A percentile compares a stretch with the other conserved stretches of the same genome.
Evolutionary conservation across 1,140 invertebrate genomes (phyloP).

Genomic region (Caligus rogercresseyi): DNA sequence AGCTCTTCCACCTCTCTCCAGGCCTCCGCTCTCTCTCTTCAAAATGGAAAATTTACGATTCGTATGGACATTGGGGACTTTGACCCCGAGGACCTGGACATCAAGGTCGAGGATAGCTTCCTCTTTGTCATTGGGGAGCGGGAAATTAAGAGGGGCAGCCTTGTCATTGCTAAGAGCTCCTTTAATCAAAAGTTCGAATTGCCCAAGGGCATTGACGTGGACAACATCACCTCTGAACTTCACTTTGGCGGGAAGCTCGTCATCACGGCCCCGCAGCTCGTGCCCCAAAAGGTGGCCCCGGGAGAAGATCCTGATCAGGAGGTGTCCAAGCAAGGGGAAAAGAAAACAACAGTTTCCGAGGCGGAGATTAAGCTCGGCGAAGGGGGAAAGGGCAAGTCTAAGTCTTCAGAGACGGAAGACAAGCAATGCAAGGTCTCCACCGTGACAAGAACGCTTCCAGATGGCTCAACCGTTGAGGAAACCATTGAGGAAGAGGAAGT

Average conservation of each 20-base stretch:
- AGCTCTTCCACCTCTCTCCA: neutral
- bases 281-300: neutral
- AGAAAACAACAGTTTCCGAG: neutral
- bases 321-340: slow-evolving; percentile 5
- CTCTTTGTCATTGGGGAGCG: slow-evolving; percentile 13
- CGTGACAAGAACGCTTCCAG: neutral
- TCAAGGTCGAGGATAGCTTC: slow-evolving; percentile 11
- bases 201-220: slow-evolving; percentile 14
- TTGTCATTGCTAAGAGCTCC: neutral
- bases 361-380: slow-evolving; percentile 5
- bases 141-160: slow-evolving; percentile 15
- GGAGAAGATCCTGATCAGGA: slow-evolving; percentile 2
- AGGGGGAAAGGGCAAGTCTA: slow-evolving; percentile 10
- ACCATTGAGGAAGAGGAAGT: slow-evolving; percentile 15
- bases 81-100: slow-evolving; percentile 19
- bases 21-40: neutral
- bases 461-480: slow-evolving; percentile 16
- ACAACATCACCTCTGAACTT: slow-evolving; percentile 4
- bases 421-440: slow-evolving; percentile 3
- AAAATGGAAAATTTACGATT: slow-evolving; percentile 19
- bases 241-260: slow-evolving; percentile 8
- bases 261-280: slow-evolving; percentile 14
- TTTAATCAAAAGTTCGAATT: slow-evolving; percentile 17
- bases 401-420: neutral
- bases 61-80: slow-evolving; percentile 17